Evolutionary conservation across 1,140 invertebrate genomes (phyloP), one percentile per base, ranked within the genome.

Genomic region (Plutomurus gul): DNA sequence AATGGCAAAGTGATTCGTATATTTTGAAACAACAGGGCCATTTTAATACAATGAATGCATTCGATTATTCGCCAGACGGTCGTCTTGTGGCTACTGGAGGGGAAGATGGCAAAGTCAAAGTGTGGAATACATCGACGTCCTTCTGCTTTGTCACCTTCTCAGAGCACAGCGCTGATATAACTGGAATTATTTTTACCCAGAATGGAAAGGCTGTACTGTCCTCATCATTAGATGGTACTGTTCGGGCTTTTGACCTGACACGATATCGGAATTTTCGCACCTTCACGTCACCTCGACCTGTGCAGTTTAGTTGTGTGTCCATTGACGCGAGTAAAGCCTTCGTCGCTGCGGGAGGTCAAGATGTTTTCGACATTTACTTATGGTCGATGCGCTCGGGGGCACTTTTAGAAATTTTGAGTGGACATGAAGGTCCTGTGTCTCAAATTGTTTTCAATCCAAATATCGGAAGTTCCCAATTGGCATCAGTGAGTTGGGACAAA

Each of bases 1-100:
- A 99, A 88, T 99, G 97, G 97, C 96, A 98, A 87, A 98, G 96
- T 90, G 96, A 99, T 88, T 95, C 95, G n/a, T 98, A 97, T 84
- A 92, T 97, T 0, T 91, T 99, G 90, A 99, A 99, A 85, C 96
- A 99, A 84, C 96, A 99, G 87, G 95, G 95, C 0, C 97, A 99
- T 85, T 92, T 92, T 60, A 92, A 93, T 84, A 93, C 93, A 84
- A 96, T 97, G 92, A 92, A 91, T 11, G 94, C 92, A 85, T 87
- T 98, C 7, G 89, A 91, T 0, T 99, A 98, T 87, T 98, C 96
- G 0, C 91, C 93, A 0, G 96, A 99, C 88, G 96, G 96, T 0
- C 91, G 93, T 82, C 92, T 93, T 82, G 90, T 99, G 51, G 95
- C 92, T 0, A 98, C 96, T 0, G 98, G 97, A 8, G 95, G 96